These are phyloP conservation scores for Agriotes lineatus DNA, from an alignment of 2,888 invertebrate species.

Conservation along the genomic window DNA sequence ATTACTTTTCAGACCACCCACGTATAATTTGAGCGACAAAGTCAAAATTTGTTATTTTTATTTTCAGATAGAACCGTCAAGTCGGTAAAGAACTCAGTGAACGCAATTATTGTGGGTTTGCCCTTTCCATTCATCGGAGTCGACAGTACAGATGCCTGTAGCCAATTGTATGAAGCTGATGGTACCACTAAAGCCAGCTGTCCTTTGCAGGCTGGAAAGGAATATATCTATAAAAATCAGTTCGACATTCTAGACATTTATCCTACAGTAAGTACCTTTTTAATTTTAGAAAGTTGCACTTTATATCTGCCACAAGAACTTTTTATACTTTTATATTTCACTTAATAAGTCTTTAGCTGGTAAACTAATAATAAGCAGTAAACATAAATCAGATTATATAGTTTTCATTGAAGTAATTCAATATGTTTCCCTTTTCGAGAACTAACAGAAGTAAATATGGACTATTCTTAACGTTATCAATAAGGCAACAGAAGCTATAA, in stretches of 20 bases:
- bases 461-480: too few relatives aligned
- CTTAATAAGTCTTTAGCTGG: too few relatives aligned
- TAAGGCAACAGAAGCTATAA: too few relatives aligned
- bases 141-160: conserved; percentile 79
- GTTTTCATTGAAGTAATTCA: too few relatives aligned
- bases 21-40: neutral
- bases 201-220: conserved; percentile 76
- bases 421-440: too few relatives aligned
- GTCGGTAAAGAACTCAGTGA: conserved; percentile 69
- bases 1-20: too few relatives aligned
- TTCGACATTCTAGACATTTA: conserved; percentile 70
- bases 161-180: conserved; percentile 71
- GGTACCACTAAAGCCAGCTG: conserved; percentile 74
- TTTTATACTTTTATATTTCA: too few relatives aligned
- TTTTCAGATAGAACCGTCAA: conserved; percentile 18
- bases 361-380: too few relatives aligned
- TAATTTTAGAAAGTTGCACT: too few relatives aligned
- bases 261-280: conserved; percentile 66
- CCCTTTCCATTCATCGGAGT: conserved; percentile 83
- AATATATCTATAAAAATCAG: conserved; percentile 78
- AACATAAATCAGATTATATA: too few relatives aligned
- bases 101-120: conserved; percentile 73
- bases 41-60: neutral
- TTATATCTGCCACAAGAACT: too few relatives aligned
- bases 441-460: too few relatives aligned